Percentiles rank a stretch among this genome's conserved stretches.
These are phyloP conservation scores for Cylloceria caligata DNA, from an alignment of 2,888 invertebrate genomes.

Conservation along the genomic window DNA sequence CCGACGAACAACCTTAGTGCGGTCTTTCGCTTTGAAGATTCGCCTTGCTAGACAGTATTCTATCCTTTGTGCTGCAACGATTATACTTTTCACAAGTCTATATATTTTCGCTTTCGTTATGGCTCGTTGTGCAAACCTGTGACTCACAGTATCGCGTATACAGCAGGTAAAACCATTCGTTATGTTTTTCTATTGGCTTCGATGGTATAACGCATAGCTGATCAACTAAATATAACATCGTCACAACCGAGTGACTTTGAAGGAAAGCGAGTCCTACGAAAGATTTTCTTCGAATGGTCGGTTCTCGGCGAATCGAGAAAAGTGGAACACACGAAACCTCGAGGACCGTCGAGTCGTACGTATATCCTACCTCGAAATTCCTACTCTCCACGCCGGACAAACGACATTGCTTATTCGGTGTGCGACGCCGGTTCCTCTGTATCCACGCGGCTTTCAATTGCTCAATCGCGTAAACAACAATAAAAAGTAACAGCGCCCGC, in stretches of 20 bases:
- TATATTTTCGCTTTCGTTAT: slow-evolving; percentile 60
- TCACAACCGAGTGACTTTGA: not conserved
- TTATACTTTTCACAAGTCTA: slow-evolving; percentile 35
- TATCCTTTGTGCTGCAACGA: slow-evolving; percentile 4
- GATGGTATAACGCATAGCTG: slow-evolving; percentile 8
- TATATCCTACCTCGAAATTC: slow-evolving; percentile 65
- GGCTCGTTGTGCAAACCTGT: slow-evolving; percentile 61
- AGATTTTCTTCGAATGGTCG: slow-evolving; percentile 1
- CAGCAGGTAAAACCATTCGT: not conserved
- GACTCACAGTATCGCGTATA: slow-evolving; percentile 8
- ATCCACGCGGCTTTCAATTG: slow-evolving; percentile 61
- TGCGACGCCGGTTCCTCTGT: slow-evolving; percentile 43
- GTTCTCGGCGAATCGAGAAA: not conserved
- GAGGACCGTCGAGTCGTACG: not conserved
- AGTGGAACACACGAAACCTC: slow-evolving; percentile 1
- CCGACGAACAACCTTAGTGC: slow-evolving; percentile 32
- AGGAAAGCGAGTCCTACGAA: not conserved
- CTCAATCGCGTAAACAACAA: slow-evolving; percentile 70
- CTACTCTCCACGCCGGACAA: slow-evolving; percentile 36
- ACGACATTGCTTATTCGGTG: slow-evolving; percentile 28
- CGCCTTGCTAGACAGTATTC: not conserved
- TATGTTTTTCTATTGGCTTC: not conserved
- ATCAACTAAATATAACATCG: slow-evolving; percentile 7
- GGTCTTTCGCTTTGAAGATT: slow-evolving; percentile 62
- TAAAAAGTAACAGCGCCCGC: slow-evolving; percentile 27